These are phyloP conservation scores for Otus sunia DNA, from an alignment of 2,113 vertebrate species.

Conservation along the genomic window DNA sequence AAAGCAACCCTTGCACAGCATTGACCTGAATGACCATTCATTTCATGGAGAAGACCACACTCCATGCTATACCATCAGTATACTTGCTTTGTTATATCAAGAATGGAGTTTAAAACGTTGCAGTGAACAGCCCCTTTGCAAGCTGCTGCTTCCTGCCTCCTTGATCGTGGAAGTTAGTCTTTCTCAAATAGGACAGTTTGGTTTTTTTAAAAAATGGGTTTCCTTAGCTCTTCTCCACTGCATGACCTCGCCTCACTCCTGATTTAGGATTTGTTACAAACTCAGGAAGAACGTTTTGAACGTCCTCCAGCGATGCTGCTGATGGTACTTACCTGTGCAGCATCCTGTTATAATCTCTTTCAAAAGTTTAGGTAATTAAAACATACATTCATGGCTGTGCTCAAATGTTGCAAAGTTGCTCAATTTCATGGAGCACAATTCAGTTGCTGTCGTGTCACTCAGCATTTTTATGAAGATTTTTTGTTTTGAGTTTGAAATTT, in stretches of 20 bases:
- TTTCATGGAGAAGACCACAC: not conserved
- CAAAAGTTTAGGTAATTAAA: not conserved
- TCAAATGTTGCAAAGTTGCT: not conserved
- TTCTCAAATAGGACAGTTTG: not conserved
- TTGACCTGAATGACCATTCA: not conserved
- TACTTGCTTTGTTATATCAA: not conserved
- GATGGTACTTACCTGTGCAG: not conserved
- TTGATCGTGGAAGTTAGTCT: not conserved
- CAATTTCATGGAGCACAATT: not conserved
- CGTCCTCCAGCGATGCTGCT: not conserved
- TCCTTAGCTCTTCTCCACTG: not conserved
- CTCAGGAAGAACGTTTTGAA: not conserved
- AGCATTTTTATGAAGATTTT: not conserved
- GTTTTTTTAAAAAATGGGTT: not conserved
- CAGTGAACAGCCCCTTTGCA: not conserved
- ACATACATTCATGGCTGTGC: rapidly evolving
- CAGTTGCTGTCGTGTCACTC: rapidly evolving
- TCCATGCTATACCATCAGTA: not conserved
- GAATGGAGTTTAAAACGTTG: not conserved
- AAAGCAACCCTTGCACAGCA: not conserved
- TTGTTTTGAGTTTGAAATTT: not conserved
- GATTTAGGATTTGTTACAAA: not conserved
- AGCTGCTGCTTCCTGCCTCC: not conserved
- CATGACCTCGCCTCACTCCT: not conserved
- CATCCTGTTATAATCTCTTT: not conserved